These are phyloP conservation scores for Xanthorhoe designata DNA, from an alignment of 2,888 invertebrate genomes.

Conservation along the genomic window DNA sequence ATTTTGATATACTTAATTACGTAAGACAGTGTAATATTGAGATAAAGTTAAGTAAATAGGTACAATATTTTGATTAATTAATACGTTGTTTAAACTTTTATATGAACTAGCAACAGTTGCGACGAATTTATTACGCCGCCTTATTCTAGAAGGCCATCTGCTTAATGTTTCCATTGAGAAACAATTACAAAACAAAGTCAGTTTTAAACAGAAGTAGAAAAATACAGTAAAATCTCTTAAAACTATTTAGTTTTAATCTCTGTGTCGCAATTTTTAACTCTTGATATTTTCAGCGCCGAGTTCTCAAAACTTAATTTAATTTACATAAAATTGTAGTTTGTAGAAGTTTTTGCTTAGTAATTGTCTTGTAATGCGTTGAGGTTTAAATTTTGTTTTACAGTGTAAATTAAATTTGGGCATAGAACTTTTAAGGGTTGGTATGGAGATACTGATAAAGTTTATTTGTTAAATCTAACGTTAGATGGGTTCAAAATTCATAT, in stretches of 20 bases:
- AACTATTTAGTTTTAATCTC: conserved; percentile 21
- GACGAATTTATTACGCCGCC: no score
- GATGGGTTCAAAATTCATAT: no score
- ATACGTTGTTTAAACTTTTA: no score
- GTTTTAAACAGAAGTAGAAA: conserved; percentile 5
- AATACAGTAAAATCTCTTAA: conserved; percentile 16
- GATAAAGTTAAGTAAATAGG: neutral
- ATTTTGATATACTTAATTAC: neutral
- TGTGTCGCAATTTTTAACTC: conserved; percentile 10
- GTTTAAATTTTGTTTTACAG: neutral
- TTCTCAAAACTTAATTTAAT: conserved; percentile 22
- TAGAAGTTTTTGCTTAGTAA: conserved; percentile 10
- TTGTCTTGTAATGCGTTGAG: conserved; percentile 9
- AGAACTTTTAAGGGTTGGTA: neutral
- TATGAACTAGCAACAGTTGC: no score
- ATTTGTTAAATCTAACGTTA: no score
- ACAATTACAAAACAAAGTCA: neutral
- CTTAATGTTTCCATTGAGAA: no score
- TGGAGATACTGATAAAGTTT: neutral
- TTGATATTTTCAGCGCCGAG: conserved; percentile 12
- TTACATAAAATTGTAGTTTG: conserved; percentile 29
- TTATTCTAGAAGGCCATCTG: no score
- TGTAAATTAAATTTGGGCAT: neutral
- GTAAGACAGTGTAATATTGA: neutral
- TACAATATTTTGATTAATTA: no score